A percentile compares a stretch with the other conserved stretches of the same genome.
These are phyloP conservation scores for Dendrolimus houi DNA, from an alignment of 2,888 invertebrate species.

Conservation along the genomic window DNA sequence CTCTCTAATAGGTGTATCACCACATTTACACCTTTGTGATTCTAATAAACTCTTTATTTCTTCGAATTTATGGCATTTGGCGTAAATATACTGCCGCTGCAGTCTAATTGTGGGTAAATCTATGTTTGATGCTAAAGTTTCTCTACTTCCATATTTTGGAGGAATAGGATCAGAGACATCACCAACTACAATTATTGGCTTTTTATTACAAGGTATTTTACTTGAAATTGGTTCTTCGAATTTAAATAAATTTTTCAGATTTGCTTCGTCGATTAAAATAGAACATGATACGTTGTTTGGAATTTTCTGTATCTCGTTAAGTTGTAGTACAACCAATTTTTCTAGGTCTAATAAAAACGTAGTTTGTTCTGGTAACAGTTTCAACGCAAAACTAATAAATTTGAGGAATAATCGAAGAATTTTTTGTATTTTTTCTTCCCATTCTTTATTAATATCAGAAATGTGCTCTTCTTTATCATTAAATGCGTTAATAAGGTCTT, in stretches of 20 bases:
- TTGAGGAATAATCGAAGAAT: constrained; percentile 55
- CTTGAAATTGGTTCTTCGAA: constrained; percentile 26
- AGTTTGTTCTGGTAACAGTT: constrained; percentile 59
- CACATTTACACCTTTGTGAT: constrained; percentile 46
- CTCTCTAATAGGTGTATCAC: constrained; percentile 10
- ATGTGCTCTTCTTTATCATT: constrained; percentile 33
- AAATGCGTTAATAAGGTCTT: constrained; percentile 31
- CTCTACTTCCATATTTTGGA: constrained; percentile 45
- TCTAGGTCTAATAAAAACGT: constrained; percentile 59
- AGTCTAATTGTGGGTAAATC: constrained; percentile 47
- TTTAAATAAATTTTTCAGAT: constrained; percentile 29
- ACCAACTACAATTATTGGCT: constrained; percentile 51
- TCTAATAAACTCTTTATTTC: constrained; percentile 46
- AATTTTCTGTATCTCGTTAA: constrained; percentile 55
- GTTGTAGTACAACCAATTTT: constrained; percentile 57
- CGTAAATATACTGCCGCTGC: constrained; percentile 51
- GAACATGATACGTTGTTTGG: constrained; percentile 23
- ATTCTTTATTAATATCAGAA: constrained; percentile 43
- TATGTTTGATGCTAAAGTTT: constrained; percentile 46
- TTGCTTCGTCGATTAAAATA: constrained; percentile 38
- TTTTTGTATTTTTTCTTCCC: constrained; percentile 57
- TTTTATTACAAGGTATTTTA: constrained; percentile 28
- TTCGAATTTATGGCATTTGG: constrained; percentile 55
- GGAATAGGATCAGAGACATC: constrained; percentile 37
- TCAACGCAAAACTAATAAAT: constrained; percentile 57